Base-by-base conservation (phyloP, 64 coral and sea anemone species). In the Pocillopora verrucosa region DNA sequence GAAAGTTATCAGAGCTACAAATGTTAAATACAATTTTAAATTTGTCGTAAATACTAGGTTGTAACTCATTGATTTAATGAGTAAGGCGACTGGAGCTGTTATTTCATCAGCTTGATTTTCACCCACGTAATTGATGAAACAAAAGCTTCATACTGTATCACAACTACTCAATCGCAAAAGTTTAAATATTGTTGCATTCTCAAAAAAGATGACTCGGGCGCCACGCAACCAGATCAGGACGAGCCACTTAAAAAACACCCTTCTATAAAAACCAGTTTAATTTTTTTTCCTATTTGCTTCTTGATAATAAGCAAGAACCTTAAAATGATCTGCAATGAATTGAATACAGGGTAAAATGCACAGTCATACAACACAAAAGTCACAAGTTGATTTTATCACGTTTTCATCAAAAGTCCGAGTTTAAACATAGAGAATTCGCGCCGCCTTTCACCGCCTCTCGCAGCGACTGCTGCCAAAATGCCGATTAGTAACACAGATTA, bases 181-280 rank as follows among this genome's bases (percentile, higher is more conserved):
- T 85, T 85, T 72, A 85, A 85, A 85, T 85, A 85, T 85, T 85
- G 82, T 58, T 85, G 82, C 82, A 85, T 85, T 85, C 65, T 85
- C 63, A 20, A 38, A 58, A 85, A 72, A 72, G 64, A 65, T 56
- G 82, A 37, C 72, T 85, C 35, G 82, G 82, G 64, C 82, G 82
- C 82, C 82, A 85, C 82, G 82, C 82, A 85, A 85, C 82, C 34
- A 72, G 22, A 15, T 63, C 68, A 20, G 20, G 11, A 22, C 2
- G 0, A 1, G 35, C 9, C 30, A 24, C 37, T 20, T 63, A 56
- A 85, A 56, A 85, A 56, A 83, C 34, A 20, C 16, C 22, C n/a
- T 34, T 72, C 25, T 36, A 6, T 70, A 24, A 0, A 70, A 30
- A 15, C 26, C 19, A 16, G 0, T 57, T 60, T 59, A 6, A 59